Base-by-base conservation (phyloP, 2,888 invertebrate species). In the Pammene fasciana region DNA sequence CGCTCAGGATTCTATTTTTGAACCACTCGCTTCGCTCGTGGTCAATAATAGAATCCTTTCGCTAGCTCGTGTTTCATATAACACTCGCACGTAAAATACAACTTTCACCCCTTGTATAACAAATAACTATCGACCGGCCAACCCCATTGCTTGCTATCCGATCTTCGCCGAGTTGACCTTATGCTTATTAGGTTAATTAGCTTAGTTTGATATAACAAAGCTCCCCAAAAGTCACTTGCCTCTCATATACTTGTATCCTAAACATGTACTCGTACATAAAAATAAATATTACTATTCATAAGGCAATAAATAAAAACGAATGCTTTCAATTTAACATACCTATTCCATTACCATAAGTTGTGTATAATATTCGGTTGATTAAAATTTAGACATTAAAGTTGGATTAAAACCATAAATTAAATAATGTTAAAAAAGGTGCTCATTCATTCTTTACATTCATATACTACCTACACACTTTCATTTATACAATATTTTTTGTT, bases 401-500 rank as follows among this genome's bases (percentile, higher is more conserved):
- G 54, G 45, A 46, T 59, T 6, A 65, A 18, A 36, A 18, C 38
- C 50, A 57, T 52, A 65, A 52, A 70, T 46, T 36, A 65, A 65
- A 54, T 46, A 60, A 54, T 38, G n/a, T 55, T 14, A 26, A 26
- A 56, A 65, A 60, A 70, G 60, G 65, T 70, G 59, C 65, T 65
- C 65, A 65, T 8, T 60, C 59, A 65, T 50, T 55, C 50, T 62
- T 61, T 41, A 67, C 62, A 61, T 67, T 55, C 45, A 67, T 65
- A 65, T 16, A 59, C 60, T 38, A 45, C 55, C 43, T 26, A 62
- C 56, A 67, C 52, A 60, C 43, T 13, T 54, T 65, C 64, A 65
- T 65, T 60, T 55, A 70, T 60, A 70, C 64, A 59, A 65, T 65
- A 52, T 46, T 59, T 59, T 50, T 68, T 45, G 46, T 56, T 67